Evolutionary conservation across 2,113 vertebrate species (phyloP).

Genomic region (Datnioides undecimradiatus): DNA sequence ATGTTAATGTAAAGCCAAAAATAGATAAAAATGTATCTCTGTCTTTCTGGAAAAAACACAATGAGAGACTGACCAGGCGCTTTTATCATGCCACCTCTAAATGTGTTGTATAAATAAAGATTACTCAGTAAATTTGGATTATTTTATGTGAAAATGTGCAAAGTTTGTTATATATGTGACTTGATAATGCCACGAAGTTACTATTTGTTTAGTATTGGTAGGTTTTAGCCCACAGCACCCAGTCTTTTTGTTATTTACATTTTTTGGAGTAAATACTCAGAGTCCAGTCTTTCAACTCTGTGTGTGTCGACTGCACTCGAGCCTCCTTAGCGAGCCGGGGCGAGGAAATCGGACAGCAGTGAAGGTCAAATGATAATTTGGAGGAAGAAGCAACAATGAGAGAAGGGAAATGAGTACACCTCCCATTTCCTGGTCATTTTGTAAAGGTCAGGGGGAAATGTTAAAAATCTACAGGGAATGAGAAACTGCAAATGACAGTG

Average conservation of each 20-base stretch:
- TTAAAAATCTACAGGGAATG: slow-evolving; percentile 58
- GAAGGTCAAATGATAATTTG: slow-evolving; percentile 77
- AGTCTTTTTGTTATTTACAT: background rate
- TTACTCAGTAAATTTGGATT: too few species aligned
- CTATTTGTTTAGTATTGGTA: background rate
- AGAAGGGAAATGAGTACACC: slow-evolving; percentile 57
- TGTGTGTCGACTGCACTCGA: background rate
- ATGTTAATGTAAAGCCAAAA: background rate
- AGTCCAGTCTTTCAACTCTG: slow-evolving; percentile 10
- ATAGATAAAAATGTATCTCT: background rate
- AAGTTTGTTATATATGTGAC: too few species aligned
- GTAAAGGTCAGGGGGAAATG: slow-evolving; percentile 65
- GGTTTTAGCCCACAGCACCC: background rate
- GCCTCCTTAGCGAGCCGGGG: slow-evolving; percentile 20
- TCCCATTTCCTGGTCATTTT: slow-evolving; percentile 64
- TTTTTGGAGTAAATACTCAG: background rate
- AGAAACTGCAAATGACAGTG: slow-evolving; percentile 44
- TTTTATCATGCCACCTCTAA: background rate
- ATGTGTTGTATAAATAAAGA: too few species aligned
- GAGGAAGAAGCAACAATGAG: slow-evolving; percentile 63
- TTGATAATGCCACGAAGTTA: background rate
- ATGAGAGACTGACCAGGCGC: too few species aligned
- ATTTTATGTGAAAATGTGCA: too few species aligned
- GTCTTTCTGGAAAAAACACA: background rate
- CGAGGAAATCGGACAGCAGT: slow-evolving; percentile 30